Conservation (phyloP, 2,797 vertebrate species). For the Acomys russatus region DNA sequence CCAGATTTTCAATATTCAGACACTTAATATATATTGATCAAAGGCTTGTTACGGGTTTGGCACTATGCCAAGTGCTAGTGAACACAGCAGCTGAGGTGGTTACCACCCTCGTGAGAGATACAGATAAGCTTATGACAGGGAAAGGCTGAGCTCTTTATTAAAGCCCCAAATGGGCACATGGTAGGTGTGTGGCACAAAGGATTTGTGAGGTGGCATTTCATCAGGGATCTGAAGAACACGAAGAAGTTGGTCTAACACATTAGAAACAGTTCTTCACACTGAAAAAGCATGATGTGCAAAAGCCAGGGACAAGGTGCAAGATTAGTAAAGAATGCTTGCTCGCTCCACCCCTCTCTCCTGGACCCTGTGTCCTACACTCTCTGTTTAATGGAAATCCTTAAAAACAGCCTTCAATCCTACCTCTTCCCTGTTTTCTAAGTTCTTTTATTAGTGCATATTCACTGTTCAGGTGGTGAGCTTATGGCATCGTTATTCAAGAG, state of each 20-base stretch:
- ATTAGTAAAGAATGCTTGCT: neutral
- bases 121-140: neutral
- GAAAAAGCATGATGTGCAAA: neutral
- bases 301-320: neutral
- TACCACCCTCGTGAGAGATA: neutral
- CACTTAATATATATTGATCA: neutral
- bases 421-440: neutral
- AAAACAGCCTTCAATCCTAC: neutral
- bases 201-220: neutral
- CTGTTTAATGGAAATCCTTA: neutral
- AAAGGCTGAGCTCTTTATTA: neutral
- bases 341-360: neutral
- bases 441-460: neutral
- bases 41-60: neutral
- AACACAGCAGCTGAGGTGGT: neutral
- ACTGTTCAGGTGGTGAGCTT: too few species aligned
- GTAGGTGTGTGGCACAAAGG: neutral
- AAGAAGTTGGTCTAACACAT: neutral
- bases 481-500: neutral
- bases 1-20: constrained; percentile 13
- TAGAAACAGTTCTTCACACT: neutral
- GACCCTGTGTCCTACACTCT: neutral
- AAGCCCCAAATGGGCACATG: neutral
- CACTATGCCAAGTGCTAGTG: neutral
- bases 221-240: neutral